phyloP scores from a whole-genome alignment of 2,797 vertebrate genomes.

The Aeoliscus strigatus region DNA sequence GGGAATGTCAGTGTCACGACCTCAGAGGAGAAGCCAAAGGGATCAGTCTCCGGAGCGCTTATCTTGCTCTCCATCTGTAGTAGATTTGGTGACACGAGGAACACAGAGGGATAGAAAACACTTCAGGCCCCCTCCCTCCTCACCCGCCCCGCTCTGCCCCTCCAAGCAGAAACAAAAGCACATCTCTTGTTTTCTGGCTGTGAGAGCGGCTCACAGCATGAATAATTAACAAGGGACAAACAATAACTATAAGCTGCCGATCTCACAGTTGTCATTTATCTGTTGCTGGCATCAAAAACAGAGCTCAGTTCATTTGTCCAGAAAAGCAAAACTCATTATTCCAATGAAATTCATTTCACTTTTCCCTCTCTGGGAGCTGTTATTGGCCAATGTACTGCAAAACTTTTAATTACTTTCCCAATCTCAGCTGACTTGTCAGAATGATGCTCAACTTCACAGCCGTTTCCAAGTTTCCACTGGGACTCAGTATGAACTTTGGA shows the following conservation, averaged over 20 bases:
- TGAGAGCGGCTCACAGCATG: conserved; percentile 45
- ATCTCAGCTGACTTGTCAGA: background rate
- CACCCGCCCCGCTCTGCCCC: conserved; percentile 15
- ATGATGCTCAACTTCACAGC: conserved; percentile 1
- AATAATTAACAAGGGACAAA: conserved; percentile 64
- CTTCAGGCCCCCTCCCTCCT: conserved; percentile 45
- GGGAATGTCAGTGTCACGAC: conserved; percentile 78
- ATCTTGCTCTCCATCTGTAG: conserved; percentile 74
- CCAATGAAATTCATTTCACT: conserved; percentile 3
- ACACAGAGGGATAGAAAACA: conserved; percentile 64
- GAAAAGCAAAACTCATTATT: conserved; percentile 6
- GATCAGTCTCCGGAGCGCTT: conserved; percentile 62
- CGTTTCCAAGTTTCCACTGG: background rate
- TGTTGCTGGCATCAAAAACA: conserved; percentile 34
- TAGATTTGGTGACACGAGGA: conserved; percentile 70
- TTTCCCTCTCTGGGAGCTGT: conserved; percentile 3
- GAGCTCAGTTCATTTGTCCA: conserved; percentile 1
- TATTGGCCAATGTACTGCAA: background rate
- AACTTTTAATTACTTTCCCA: conserved; percentile 6
- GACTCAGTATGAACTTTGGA: background rate
- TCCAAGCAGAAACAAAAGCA: conserved; percentile 51
- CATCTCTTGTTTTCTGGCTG: conserved; percentile 53
- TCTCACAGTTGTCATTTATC: conserved; percentile 39
- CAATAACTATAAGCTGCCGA: conserved; percentile 41
- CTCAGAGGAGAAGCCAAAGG: conserved; percentile 63